Evolutionary conservation across 1,140 invertebrate genomes (phyloP).

Genomic region (Cydia amplana): DNA sequence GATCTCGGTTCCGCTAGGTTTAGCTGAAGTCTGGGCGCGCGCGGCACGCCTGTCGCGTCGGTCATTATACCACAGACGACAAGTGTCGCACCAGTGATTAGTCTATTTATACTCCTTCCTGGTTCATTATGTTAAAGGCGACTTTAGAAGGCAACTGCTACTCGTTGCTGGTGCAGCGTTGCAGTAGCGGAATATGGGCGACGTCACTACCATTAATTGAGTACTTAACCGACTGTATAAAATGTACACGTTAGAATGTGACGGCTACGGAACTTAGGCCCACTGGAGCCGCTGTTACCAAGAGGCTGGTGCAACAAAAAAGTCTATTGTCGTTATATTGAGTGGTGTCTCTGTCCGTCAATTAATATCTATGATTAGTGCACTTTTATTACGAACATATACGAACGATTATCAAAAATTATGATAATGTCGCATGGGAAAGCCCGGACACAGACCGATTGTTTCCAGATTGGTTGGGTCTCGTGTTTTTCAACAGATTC

Average conservation of each 20-base stretch:
- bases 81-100: not conserved
- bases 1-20: not conserved
- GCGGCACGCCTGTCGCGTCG: constrained; percentile 1
- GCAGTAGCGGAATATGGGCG: too few species aligned
- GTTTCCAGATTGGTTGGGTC: not conserved
- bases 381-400: too few species aligned
- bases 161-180: too few species aligned
- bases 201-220: too few species aligned
- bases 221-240: too few species aligned
- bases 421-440: not conserved
- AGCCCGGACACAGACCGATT: not conserved
- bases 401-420: not conserved
- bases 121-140: not conserved
- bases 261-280: too few species aligned
- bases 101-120: constrained; percentile 9
- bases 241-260: too few species aligned
- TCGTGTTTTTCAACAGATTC: not conserved
- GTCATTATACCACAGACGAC: constrained; percentile 9
- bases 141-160: too few species aligned
- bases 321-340: too few species aligned
- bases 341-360: too few species aligned
- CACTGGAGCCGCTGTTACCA: not conserved
- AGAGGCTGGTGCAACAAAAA: not conserved
- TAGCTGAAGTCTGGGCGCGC: not conserved
- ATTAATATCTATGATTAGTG: too few species aligned